Conservation (phyloP, 2,888 invertebrate species). For the Elegia similella region DNA sequence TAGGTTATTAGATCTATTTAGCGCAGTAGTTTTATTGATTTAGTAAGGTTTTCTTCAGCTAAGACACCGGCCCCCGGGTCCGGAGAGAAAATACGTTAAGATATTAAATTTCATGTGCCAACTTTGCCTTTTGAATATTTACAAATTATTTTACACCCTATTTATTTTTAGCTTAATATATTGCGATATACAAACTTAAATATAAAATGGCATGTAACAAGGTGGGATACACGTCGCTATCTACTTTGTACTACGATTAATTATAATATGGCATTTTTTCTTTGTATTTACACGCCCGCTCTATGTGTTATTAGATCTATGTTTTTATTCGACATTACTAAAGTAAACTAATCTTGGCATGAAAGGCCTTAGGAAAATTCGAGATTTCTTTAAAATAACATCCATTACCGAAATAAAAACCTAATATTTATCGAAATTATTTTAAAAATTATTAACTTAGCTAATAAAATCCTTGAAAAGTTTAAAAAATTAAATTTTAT, state of each 20-base stretch:
- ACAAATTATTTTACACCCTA: neutral
- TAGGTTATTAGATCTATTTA: too few relatives aligned
- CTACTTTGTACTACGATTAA: slow-evolving; percentile 51
- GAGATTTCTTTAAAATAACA: neutral
- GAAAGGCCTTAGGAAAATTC: neutral
- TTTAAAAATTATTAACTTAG: neutral
- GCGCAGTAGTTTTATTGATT: too few relatives aligned
- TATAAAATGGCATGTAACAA: slow-evolving; percentile 35
- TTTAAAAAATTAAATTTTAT: too few relatives aligned
- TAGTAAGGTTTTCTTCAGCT: too few relatives aligned
- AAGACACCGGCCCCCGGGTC: too few relatives aligned
- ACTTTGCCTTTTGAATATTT: too few relatives aligned
- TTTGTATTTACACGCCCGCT: slow-evolving; percentile 34
- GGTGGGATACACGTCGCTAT: slow-evolving; percentile 42
- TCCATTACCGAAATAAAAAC: neutral
- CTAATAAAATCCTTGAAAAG: neutral
- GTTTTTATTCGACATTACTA: slow-evolving; percentile 10
- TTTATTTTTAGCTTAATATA: slow-evolving; percentile 20
- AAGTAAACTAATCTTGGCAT: neutral
- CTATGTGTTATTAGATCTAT: slow-evolving; percentile 3
- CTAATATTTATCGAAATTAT: neutral
- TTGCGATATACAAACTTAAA: slow-evolving; percentile 32
- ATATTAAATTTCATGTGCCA: too few relatives aligned
- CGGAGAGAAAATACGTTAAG: too few relatives aligned
- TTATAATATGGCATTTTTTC: slow-evolving; percentile 54